These are phyloP conservation scores for Masnerella sp. DNA, from an alignment of 2,888 invertebrate genomes.

Conservation along the genomic window DNA sequence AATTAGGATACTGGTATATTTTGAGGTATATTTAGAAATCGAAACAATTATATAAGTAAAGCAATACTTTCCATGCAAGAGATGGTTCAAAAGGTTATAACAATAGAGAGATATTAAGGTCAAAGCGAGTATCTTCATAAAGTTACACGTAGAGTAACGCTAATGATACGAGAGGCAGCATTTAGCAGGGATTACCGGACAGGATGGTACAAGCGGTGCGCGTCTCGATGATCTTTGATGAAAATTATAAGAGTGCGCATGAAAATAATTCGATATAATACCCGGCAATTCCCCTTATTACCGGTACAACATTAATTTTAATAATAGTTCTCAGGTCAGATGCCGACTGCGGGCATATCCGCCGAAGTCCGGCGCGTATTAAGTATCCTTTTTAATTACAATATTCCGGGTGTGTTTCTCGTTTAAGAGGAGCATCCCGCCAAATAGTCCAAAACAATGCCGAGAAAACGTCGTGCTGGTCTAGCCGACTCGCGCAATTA, in stretches of 20 bases:
- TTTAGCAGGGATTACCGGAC: slow-evolving; percentile 10
- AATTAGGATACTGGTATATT: too few relatives aligned
- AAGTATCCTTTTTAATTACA: slow-evolving; percentile 56
- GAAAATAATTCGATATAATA: slow-evolving; percentile 74
- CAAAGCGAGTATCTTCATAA: slow-evolving; percentile 2
- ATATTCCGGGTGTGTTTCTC: slow-evolving; percentile 40
- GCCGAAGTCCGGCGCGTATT: slow-evolving; percentile 32
- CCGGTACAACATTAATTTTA: slow-evolving; percentile 72
- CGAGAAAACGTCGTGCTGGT: slow-evolving; percentile 10
- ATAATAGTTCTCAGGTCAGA: slow-evolving; percentile 67
- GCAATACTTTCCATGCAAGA: too few relatives aligned
- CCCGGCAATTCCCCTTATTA: slow-evolving; percentile 70
- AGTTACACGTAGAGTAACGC: slow-evolving; percentile 1
- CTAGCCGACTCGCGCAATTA: slow-evolving; percentile 36
- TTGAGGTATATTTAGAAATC: too few relatives aligned
- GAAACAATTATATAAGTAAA: too few relatives aligned
- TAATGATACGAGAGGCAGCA: slow-evolving; percentile 20
- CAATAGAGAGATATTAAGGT: slow-evolving; percentile 2
- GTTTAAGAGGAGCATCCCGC: slow-evolving; percentile 16
- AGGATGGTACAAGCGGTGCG: slow-evolving; percentile 2
- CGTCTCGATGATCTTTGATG: slow-evolving; percentile 36
- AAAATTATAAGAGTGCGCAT: slow-evolving; percentile 59
- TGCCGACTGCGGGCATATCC: slow-evolving; percentile 58
- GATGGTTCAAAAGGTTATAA: too few relatives aligned
- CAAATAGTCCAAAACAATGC: slow-evolving; percentile 40